These are phyloP conservation scores for Heloderma charlesbogerti DNA, from an alignment of 2,113 vertebrate genomes.

Conservation along the genomic window DNA sequence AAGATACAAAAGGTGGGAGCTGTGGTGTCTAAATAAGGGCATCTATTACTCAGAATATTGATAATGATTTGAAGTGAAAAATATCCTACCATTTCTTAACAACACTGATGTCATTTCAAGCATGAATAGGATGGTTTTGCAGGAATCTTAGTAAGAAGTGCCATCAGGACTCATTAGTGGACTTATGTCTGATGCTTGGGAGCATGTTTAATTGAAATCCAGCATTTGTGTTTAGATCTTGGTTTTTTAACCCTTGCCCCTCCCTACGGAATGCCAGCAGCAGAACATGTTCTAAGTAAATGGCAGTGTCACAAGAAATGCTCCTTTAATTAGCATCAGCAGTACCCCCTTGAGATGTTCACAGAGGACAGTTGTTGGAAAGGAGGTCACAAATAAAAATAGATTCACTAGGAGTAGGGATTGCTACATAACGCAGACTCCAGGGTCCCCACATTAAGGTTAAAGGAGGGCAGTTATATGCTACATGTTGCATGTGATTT, in stretches of 20 bases:
- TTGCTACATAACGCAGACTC: fast-evolving
- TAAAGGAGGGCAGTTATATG: neutral
- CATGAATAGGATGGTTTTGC: neutral
- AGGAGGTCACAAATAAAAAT: neutral
- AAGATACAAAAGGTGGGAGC: neutral
- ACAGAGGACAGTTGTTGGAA: neutral
- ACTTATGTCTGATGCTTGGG: neutral
- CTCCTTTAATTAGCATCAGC: fast-evolving
- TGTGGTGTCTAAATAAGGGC: neutral
- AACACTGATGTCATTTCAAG: neutral
- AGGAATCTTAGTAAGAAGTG: neutral
- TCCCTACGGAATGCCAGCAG: neutral
- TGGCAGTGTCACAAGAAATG: neutral
- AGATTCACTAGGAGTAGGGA: neutral
- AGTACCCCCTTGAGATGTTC: constrained; percentile 4
- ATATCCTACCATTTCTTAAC: neutral
- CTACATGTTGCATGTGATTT: neutral
- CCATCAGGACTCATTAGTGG: neutral
- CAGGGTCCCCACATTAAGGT: fast-evolving
- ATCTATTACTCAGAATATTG: neutral
- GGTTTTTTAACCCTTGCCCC: neutral
- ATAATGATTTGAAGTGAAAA: constrained; percentile 3
- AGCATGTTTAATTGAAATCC: constrained; percentile 1
- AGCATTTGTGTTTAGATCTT: neutral
- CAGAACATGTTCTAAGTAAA: fast-evolving